These are phyloP conservation scores for Gryllus bimaculatus DNA, from an alignment of 1,140 invertebrate species.

Conservation along the genomic window DNA sequence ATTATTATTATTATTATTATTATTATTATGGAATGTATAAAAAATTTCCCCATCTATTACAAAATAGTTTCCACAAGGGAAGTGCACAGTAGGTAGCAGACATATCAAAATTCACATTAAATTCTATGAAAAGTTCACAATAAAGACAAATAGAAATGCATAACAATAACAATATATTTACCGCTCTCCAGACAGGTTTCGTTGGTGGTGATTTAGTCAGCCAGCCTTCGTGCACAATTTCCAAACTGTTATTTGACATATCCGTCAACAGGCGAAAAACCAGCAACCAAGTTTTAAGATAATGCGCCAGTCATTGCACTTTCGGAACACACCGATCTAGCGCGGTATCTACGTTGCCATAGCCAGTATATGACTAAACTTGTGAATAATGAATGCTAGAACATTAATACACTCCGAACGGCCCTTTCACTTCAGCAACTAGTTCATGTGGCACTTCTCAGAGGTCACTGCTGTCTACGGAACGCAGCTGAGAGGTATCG, in stretches of 20 bases:
- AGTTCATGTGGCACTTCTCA: not conserved
- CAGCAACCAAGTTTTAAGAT: not conserved
- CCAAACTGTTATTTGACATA: slow-evolving; percentile 27
- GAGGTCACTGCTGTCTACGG: not conserved
- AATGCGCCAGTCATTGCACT: slow-evolving; percentile 12
- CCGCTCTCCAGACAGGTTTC: slow-evolving; percentile 77
- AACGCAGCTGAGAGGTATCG: not conserved
- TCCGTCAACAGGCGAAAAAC: slow-evolving; percentile 6
- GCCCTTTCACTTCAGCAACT: not conserved
- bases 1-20: too few relatives aligned
- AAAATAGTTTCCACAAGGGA: too few relatives aligned
- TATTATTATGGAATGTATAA: too few relatives aligned
- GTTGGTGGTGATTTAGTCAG: slow-evolving; percentile 84
- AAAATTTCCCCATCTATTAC: too few relatives aligned
- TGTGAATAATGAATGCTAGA: slow-evolving; percentile 8
- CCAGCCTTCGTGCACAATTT: slow-evolving; percentile 76
- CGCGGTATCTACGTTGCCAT: slow-evolving; percentile 8
- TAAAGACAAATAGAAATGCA: not conserved
- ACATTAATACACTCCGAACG: not conserved
- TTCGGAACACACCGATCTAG: not conserved
- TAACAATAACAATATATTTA: slow-evolving; percentile 43
- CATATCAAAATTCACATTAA: too few relatives aligned
- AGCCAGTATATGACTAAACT: slow-evolving; percentile 8
- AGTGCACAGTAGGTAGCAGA: too few relatives aligned
- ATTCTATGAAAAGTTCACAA: not conserved